Base-by-base conservation (phyloP, 2,797 vertebrate species). In the Anguilla megastoma region DNA sequence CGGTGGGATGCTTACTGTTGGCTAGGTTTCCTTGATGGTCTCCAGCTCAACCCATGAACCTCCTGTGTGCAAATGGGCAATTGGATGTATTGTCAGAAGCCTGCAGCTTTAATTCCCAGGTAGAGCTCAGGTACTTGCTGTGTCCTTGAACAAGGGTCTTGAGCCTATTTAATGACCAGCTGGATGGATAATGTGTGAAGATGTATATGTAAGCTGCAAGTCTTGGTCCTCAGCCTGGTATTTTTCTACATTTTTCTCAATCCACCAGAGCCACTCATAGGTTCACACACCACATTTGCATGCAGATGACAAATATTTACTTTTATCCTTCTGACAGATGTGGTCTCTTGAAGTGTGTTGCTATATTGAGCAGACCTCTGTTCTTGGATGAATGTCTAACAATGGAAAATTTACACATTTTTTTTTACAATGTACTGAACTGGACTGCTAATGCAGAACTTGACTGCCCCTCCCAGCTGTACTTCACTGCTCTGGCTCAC, bases 111-210 rank as follows among this genome's bases (percentile, higher is more conserved):
- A 36, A 79, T 41, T 41, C 36, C 36, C 36, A 36, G 36, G 74
- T 79, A 79, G 66, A 27, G 74, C 74, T 36, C 74, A 41, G 36
- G 74, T 79, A 45, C 74, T 79, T 79, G 16, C 12, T 18, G 14
- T 41, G 33, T 36, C 74, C 74, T 79, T 79, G 74, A 79, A 79
- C 74, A 79, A 71, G 14, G 2, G 33, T 79, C 36, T 79, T 79
- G 36, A 79, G 14, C 33, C 36, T 16, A 14, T 33, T 14, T 79
- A 41, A 79, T 79, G 12, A 18, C 36, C 74, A 45, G 33, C 74
- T 79, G 74, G 14, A 79, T 79, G 36, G 30, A 7, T 79, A 16
- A 41, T 36, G 14, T 79, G 74, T 41, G 74, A 41, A 74, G 18
- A 79, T 79, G 36, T 79, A 41, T 30, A 45, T 79, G 33, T 74